A percentile compares a stretch with the other conserved stretches of the same genome.
Evolutionary conservation across 2,113 vertebrate species (phyloP).

Genomic region (Thymallus thymallus): DNA sequence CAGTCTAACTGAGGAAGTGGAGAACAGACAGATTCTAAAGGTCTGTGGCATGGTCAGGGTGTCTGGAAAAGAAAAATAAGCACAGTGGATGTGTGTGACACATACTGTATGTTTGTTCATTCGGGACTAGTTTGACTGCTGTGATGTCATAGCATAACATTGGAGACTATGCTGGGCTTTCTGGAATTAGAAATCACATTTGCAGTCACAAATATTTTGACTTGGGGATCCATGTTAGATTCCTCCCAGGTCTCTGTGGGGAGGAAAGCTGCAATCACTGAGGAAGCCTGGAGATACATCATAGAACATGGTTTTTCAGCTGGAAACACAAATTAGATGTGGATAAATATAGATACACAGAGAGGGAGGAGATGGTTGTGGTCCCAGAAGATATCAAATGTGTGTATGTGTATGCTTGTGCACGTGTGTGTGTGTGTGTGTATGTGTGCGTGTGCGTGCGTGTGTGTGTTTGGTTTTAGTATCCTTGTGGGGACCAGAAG

Average conservation of each 20-base stretch:
- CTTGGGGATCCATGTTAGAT: not conserved
- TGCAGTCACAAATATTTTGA: not conserved
- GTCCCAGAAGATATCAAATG: slow-evolving; percentile 8
- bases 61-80: not conserved
- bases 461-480: too few relatives aligned
- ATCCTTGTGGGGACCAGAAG: too few relatives aligned
- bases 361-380: slow-evolving; percentile 12
- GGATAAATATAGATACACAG: slow-evolving; percentile 4
- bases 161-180: not conserved
- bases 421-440: slow-evolving; percentile 10
- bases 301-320: slow-evolving; percentile 14
- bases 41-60: slow-evolving; percentile 5
- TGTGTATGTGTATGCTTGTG: slow-evolving; percentile 8
- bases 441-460: not conserved
- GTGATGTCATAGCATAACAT: not conserved
- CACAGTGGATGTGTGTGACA: not conserved
- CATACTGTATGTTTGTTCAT: not conserved
- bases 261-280: slow-evolving; percentile 9
- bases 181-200: not conserved
- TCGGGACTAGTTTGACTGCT: not conserved
- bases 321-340: slow-evolving; percentile 18
- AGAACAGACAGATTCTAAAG: slow-evolving; percentile 18
- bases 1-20: slow-evolving; percentile 7
- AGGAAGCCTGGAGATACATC: slow-evolving; percentile 7
- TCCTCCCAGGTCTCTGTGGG: not conserved